Evolutionary conservation across 2,797 vertebrate species (phyloP).

Genomic region (Eulemur albifrons): DNA sequence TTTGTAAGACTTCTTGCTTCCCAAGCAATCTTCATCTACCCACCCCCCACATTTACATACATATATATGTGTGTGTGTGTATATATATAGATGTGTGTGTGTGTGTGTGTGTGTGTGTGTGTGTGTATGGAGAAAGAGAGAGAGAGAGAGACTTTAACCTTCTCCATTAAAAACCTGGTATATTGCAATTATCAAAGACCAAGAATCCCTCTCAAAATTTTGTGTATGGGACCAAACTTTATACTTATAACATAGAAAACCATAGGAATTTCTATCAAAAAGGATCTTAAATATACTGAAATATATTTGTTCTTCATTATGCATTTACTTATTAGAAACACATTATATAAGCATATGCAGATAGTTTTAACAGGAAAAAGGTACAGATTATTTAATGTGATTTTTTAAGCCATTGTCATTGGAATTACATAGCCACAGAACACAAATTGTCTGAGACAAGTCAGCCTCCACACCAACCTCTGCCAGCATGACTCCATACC

Average conservation of each 20-base stretch:
- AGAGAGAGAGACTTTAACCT: neutral
- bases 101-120: neutral
- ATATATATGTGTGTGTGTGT: neutral
- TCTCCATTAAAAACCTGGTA: neutral
- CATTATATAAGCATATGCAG: neutral
- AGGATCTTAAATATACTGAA: neutral
- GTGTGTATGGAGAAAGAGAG: neutral
- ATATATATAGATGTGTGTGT: neutral
- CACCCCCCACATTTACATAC: neutral
- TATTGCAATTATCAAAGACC: conserved; percentile 12
- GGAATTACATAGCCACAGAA: neutral
- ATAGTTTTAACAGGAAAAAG: neutral
- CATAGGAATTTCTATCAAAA: neutral
- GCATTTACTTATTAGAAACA: neutral
- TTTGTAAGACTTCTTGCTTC: conserved; percentile 70
- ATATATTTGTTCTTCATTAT: neutral
- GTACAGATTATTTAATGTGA: neutral
- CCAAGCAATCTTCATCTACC: conserved; percentile 1
- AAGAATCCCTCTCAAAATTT: neutral
- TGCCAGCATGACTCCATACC: neutral
- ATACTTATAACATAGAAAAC: neutral
- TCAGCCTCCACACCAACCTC: neutral
- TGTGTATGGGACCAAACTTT: neutral
- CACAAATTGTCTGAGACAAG: neutral
- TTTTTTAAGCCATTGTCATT: neutral